A percentile compares a stretch with the other conserved stretches of the same genome.
These are phyloP conservation scores for Coregonus ussuriensis DNA, from an alignment of 2,797 vertebrate genomes.

Conservation along the genomic window DNA sequence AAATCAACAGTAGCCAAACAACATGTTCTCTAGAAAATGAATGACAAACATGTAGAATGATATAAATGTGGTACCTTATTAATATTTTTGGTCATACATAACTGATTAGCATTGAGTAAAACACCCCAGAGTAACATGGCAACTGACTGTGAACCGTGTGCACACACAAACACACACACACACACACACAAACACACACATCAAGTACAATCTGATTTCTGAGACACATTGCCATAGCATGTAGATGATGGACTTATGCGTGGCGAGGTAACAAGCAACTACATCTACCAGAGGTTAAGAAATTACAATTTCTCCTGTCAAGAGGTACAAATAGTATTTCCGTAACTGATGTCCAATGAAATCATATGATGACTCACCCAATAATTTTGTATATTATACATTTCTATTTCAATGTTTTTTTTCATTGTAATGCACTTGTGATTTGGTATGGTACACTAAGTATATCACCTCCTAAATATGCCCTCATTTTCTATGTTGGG, in stretches of 20 bases:
- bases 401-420: conserved; percentile 1
- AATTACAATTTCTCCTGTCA: not conserved
- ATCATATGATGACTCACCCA: not conserved
- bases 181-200: too few relatives aligned
- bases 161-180: not conserved
- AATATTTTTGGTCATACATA: conserved; percentile 50
- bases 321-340: not conserved
- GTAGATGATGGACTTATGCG: not conserved
- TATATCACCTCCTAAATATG: not conserved
- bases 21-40: conserved; percentile 32
- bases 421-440: conserved; percentile 10
- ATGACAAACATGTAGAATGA: conserved; percentile 27
- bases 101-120: conserved; percentile 50
- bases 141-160: conserved; percentile 35
- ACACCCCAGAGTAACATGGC: conserved; percentile 43
- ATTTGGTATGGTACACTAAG: conserved; percentile 16
- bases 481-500: conserved; percentile 56
- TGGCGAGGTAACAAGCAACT: not conserved
- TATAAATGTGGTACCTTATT: conserved; percentile 69
- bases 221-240: too few relatives aligned
- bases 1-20: not conserved
- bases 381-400: conserved; percentile 4
- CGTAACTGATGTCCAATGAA: not conserved
- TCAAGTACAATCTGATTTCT: too few relatives aligned
- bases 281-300: not conserved